Evolutionary conservation across 2,888 invertebrate species (phyloP).

Genomic region (Byasa hedistus): DNA sequence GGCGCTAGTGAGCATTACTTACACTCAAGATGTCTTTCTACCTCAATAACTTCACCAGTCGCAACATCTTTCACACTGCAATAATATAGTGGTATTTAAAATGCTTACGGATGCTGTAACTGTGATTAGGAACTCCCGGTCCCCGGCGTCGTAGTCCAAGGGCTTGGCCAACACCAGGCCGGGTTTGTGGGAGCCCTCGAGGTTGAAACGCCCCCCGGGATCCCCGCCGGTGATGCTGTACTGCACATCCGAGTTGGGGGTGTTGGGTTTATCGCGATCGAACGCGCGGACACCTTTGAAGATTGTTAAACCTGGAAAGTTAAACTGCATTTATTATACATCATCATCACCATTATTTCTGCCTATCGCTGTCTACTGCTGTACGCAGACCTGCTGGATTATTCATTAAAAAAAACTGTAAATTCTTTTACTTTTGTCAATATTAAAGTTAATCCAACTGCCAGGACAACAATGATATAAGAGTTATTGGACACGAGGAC

Average conservation of each 20-base stretch:
- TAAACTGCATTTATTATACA: not conserved
- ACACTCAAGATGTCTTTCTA: too few species aligned
- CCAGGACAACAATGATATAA: too few species aligned
- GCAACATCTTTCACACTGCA: too few species aligned
- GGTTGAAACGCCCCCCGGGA: slow-evolving; percentile 85
- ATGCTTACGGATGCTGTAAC: slow-evolving; percentile 86
- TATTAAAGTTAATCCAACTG: too few species aligned
- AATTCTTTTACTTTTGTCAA: too few species aligned
- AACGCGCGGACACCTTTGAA: slow-evolving; percentile 89
- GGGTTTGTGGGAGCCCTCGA: slow-evolving; percentile 90
- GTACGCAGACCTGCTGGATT: too few species aligned
- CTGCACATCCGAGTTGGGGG: slow-evolving; percentile 91
- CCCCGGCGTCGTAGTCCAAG: slow-evolving; percentile 90
- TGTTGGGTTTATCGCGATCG: slow-evolving; percentile 92
- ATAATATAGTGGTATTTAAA: not conserved
- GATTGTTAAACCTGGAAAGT: slow-evolving; percentile 84
- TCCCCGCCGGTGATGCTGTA: slow-evolving; percentile 88
- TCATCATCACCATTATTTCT: too few species aligned
- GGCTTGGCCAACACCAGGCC: slow-evolving; percentile 85
- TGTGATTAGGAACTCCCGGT: slow-evolving; percentile 85
- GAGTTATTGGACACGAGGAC: too few species aligned
- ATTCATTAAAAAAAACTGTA: too few species aligned
- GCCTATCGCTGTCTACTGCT: too few species aligned
- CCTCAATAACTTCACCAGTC: too few species aligned
- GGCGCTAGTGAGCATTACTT: too few species aligned